Evolutionary conservation across 2,797 vertebrate species (phyloP).

Genomic region (Cygnus olor): DNA sequence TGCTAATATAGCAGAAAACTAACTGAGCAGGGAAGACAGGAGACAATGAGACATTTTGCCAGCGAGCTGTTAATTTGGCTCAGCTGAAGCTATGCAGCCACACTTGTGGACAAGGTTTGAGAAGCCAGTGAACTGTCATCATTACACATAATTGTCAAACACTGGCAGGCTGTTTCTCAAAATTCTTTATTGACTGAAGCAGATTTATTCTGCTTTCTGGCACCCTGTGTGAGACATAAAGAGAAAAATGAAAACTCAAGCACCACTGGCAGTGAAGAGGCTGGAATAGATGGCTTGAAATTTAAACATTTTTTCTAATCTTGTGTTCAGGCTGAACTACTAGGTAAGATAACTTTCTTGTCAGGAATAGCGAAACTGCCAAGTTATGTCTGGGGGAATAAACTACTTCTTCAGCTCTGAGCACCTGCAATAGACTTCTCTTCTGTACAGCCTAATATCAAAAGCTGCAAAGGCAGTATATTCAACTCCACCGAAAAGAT

Average conservation of each 20-base stretch:
- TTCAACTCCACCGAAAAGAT: not conserved
- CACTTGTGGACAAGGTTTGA: conserved; percentile 18
- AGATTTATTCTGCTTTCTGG: not conserved
- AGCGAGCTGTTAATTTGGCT: conserved; percentile 32
- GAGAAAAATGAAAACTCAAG: not conserved
- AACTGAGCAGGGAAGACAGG: not conserved
- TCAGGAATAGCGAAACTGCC: not conserved
- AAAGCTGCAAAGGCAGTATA: not conserved
- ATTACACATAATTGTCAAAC: not conserved
- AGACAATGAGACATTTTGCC: not conserved
- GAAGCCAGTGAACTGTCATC: conserved; percentile 10
- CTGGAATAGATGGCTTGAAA: not conserved
- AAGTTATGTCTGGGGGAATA: not conserved
- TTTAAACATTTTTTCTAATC: not conserved
- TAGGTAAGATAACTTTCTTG: conserved; percentile 1
- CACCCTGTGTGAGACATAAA: not conserved
- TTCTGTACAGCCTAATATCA: not conserved
- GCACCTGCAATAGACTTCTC: not conserved
- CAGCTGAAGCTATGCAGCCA: not conserved
- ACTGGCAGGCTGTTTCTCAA: not conserved
- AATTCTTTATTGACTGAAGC: not conserved
- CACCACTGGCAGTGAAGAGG: not conserved
- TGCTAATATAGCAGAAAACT: conserved; percentile 25
- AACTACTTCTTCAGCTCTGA: not conserved
- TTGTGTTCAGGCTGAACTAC: not conserved